Percentiles rank a stretch among this genome's conserved stretches.
phyloP scores from a whole-genome alignment of 2,888 invertebrate genomes.

The Encarsia formosa region DNA sequence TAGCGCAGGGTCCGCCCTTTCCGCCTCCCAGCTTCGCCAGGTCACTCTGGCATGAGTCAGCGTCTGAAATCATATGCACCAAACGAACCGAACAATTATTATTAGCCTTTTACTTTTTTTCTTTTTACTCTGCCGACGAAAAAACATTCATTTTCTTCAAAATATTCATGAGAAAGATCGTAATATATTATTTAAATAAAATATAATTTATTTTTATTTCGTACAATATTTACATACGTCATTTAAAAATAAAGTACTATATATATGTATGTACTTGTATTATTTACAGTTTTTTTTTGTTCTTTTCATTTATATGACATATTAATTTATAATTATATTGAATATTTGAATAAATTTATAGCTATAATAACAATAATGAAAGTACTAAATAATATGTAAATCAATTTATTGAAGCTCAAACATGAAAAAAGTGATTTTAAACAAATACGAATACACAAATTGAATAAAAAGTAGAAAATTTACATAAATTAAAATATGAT shows the following conservation, averaged over 20 bases:
- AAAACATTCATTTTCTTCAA: not conserved
- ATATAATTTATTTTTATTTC: no score
- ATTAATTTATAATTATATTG: no score
- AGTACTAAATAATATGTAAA: no score
- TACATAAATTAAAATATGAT: not conserved
- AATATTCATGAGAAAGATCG: not conserved
- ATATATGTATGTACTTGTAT: no score
- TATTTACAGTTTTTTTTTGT: no score
- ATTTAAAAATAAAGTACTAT: no score
- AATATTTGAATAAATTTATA: no score
- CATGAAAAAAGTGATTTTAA: no score
- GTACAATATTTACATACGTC: no score
- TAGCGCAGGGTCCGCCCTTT: conserved; percentile 31
- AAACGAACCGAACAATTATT: not conserved
- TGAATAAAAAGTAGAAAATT: not conserved
- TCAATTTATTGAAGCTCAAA: no score
- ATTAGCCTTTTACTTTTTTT: not conserved
- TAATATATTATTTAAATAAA: not conserved
- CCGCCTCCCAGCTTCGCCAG: conserved; percentile 29
- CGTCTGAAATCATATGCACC: conserved; percentile 17
- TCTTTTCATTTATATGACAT: no score
- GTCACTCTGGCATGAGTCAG: conserved; percentile 29
- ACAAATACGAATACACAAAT: not conserved
- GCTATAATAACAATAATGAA: no score
- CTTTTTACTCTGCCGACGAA: not conserved